phyloP scores from a whole-genome alignment of 2,888 invertebrate species.

The Cactoblastis cactorum region DNA sequence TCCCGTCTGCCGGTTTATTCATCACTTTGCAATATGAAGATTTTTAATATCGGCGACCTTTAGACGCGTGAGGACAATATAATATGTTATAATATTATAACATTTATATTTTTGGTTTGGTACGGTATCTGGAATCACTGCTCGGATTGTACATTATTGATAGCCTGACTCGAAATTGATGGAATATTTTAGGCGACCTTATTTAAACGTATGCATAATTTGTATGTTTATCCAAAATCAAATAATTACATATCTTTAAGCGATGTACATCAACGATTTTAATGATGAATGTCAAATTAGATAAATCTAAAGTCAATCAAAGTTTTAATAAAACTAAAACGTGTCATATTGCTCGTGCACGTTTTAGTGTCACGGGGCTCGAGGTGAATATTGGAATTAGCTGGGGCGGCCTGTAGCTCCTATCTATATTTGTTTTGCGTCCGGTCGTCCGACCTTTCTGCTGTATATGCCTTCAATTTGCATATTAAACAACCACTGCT shows the following conservation, averaged over 20 bases:
- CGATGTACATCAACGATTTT: not conserved
- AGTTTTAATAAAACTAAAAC: not conserved
- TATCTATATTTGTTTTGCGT: slow-evolving; percentile 4
- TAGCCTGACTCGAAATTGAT: too few species aligned
- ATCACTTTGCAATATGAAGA: too few species aligned
- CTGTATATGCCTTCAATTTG: not conserved
- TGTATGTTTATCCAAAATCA: too few species aligned
- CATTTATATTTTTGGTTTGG: too few species aligned
- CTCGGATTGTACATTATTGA: too few species aligned
- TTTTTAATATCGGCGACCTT: not conserved
- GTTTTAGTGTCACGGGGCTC: too few species aligned
- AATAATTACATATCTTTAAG: too few species aligned
- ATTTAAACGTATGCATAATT: too few species aligned
- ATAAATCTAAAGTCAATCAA: not conserved
- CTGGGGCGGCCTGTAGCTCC: not conserved
- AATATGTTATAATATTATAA: too few species aligned
- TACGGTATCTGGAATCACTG: too few species aligned
- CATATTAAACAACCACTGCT: slow-evolving; percentile 18
- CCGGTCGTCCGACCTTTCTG: not conserved
- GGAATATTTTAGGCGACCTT: too few species aligned
- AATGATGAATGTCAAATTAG: not conserved
- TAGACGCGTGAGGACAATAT: too few species aligned
- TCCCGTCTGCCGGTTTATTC: not conserved
- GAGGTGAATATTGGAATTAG: not conserved
- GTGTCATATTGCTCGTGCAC: not conserved